Conservation (phyloP, 2,888 invertebrate species). For the Chydorus sphaericus region DNA sequence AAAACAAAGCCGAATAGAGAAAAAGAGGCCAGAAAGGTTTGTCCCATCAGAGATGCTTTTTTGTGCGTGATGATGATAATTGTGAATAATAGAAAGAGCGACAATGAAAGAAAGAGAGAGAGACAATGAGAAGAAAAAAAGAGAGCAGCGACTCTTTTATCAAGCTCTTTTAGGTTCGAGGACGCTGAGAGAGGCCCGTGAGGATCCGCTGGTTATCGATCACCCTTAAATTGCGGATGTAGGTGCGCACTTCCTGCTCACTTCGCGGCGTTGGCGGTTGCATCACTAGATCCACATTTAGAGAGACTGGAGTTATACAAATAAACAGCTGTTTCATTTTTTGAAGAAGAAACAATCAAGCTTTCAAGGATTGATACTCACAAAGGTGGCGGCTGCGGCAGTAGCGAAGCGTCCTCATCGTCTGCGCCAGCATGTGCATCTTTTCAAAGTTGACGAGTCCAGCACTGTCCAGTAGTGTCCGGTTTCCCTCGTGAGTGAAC, state of each 20-base stretch:
- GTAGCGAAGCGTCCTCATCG: slow-evolving; percentile 56
- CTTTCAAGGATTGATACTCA: slow-evolving; percentile 30
- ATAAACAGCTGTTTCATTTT: slow-evolving; percentile 3
- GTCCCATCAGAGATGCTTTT: no score
- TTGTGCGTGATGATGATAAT: no score
- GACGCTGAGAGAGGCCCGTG: slow-evolving; percentile 61
- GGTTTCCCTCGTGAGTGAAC: slow-evolving; percentile 73
- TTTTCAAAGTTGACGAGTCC: slow-evolving; percentile 75
- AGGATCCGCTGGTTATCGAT: slow-evolving; percentile 65
- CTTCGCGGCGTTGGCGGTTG: slow-evolving; percentile 55
- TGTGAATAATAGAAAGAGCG: no score
- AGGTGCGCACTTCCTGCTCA: slow-evolving; percentile 49
- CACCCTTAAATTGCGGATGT: slow-evolving; percentile 54
- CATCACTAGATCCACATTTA: slow-evolving; percentile 36
- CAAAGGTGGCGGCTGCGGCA: slow-evolving; percentile 55
- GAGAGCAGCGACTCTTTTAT: no score
- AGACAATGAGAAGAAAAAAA: no score
- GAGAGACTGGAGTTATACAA: slow-evolving; percentile 16
- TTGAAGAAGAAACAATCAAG: slow-evolving; percentile 16
- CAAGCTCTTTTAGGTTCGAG: slow-evolving; percentile 43
- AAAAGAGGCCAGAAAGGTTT: no score
- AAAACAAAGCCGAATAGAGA: no score
- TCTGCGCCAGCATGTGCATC: slow-evolving; percentile 78
- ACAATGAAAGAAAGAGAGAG: no score
- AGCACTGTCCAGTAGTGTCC: slow-evolving; percentile 50